A percentile compares a stretch with the other conserved stretches of the same genome.
phyloP scores from a whole-genome alignment of 2,113 vertebrate genomes.

The Ophiodon elongatus region DNA sequence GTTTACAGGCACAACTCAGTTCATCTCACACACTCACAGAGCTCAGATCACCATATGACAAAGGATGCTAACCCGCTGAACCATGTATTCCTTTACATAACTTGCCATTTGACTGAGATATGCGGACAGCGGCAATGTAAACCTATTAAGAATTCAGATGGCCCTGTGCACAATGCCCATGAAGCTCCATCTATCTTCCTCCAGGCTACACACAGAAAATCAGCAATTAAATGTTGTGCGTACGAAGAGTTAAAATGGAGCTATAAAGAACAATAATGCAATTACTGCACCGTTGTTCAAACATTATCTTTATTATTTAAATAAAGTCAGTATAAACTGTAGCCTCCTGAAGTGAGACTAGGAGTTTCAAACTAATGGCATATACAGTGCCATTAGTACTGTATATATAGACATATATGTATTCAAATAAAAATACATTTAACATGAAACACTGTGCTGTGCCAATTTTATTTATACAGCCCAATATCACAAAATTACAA shows the following conservation, averaged over 20 bases:
- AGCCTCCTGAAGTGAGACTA: not conserved
- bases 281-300: conserved; percentile 8
- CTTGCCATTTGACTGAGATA: conserved; percentile 49
- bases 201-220: conserved; percentile 27
- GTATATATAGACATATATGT: not conserved
- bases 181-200: conserved; percentile 17
- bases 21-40: conserved; percentile 46
- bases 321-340: conserved; percentile 6
- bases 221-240: conserved; percentile 1
- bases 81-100: conserved; percentile 43
- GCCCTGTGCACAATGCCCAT: conserved; percentile 1
- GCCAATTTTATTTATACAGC: not conserved
- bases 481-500: too few relatives aligned
- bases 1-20: conserved; percentile 39
- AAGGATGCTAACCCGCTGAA: conserved; percentile 58
- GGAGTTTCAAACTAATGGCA: not conserved
- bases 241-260: not conserved
- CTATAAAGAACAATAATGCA: conserved; percentile 3
- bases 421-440: not conserved
- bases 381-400: too few relatives aligned
- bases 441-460: not conserved
- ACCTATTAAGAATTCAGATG: conserved; percentile 32
- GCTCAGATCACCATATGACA: conserved; percentile 57
- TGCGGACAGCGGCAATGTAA: conserved; percentile 44
- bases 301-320: not conserved